Evolutionary conservation across 2,113 vertebrate genomes (phyloP), one percentile per base, ranked within the genome.

Genomic region (Chascanopsetta lugubris): DNA sequence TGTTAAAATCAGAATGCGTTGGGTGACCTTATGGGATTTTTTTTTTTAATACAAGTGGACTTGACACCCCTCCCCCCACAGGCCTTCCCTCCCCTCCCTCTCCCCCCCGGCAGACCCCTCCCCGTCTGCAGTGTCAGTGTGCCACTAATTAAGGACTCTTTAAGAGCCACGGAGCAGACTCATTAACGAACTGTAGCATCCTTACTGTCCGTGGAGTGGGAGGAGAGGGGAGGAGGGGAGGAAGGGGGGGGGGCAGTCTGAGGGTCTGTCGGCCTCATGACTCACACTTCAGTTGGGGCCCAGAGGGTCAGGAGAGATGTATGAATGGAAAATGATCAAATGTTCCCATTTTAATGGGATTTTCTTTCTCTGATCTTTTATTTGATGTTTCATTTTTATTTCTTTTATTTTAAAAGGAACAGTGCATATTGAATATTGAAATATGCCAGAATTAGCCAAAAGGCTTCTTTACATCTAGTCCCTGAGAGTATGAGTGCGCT

Each of bases 121-220:
- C 82, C 53, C 8, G 25, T 78, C 71, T 46, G 38, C 65, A 63
- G 55, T 89, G 81, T 84, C 85, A 77, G 73, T 85, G 88, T 82
- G 87, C 76, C 88, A 85, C 80, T 91, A 92, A 92, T 93, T 92
- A 91, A 84, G 72, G 75, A 85, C 83, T 89, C 83, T 90, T 85
- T 65, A 83, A 85, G 79, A 78, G 87, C 78, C 53, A 74, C 46
- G 62, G 60, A 88, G 80, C 66, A 71, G 46, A 82, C 83, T 92
- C 91, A 87, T 91, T 90, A 92, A 84, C 60, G 73, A 87, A 88
- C 88, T 86, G 71, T 73, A 90, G 83, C 85, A 85, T 89, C 87
- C 77, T 85, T 79, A 83, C 88, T 85, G 84, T 88, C 80, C 57
- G 5, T 54, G 34, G 36, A 64, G 70, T 43, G 64, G 55, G 51